These are phyloP conservation scores for Drosophila punjabiensis DNA, from an alignment of 1,140 invertebrate species.

Conservation along the genomic window DNA sequence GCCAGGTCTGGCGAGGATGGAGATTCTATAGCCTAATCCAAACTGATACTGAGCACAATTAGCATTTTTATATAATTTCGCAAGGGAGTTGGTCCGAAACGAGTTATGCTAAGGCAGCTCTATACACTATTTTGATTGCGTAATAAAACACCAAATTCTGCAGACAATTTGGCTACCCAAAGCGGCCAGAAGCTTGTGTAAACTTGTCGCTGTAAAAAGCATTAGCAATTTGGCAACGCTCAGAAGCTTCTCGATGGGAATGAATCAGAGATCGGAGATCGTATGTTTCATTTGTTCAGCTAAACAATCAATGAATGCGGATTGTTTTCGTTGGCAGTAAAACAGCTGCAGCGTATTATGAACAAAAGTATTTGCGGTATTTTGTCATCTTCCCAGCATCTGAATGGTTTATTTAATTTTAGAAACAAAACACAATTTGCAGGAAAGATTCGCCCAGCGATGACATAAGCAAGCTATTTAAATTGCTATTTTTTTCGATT, in stretches of 20 bases:
- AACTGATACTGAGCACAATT: slow-evolving; percentile 59
- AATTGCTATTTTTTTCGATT: too few species aligned
- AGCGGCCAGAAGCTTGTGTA: slow-evolving; percentile 29
- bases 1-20: slow-evolving; percentile 12
- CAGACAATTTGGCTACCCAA: slow-evolving; percentile 24
- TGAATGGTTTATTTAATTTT: slow-evolving; percentile 63
- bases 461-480: too few species aligned
- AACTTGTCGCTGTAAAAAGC: slow-evolving; percentile 16
- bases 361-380: slow-evolving; percentile 49
- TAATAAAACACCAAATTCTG: slow-evolving; percentile 50
- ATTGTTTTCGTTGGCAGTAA: slow-evolving; percentile 29
- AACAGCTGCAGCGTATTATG: slow-evolving; percentile 59
- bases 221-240: slow-evolving; percentile 20
- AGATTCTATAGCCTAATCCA: slow-evolving; percentile 49
- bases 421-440: slow-evolving; percentile 55
- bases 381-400: slow-evolving; percentile 51
- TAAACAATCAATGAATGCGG: slow-evolving; percentile 49
- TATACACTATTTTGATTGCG: slow-evolving; percentile 40
- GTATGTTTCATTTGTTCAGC: slow-evolving; percentile 40
- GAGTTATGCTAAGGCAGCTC: slow-evolving; percentile 21
- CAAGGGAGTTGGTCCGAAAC: slow-evolving; percentile 32
- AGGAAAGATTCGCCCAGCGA: slow-evolving; percentile 26
- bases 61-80: slow-evolving; percentile 75
- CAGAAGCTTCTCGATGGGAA: slow-evolving; percentile 22
- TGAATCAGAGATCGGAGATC: slow-evolving; percentile 23